Evolutionary conservation across 2,888 invertebrate species (phyloP), one percentile per base, ranked within the genome.

Genomic region (Tetragonula carbonaria): DNA sequence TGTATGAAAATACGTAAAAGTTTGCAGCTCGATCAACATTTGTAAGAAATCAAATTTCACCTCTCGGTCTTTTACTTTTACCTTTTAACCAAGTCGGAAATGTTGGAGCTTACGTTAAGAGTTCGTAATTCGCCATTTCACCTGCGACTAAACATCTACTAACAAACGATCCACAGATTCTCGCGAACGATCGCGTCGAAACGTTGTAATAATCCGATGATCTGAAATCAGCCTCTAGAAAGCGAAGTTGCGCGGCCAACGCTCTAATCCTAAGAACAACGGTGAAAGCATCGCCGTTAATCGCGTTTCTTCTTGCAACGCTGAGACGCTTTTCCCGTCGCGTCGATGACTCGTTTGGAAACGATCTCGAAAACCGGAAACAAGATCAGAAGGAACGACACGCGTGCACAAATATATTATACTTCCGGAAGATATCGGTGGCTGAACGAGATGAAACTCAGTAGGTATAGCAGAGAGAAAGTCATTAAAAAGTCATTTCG

Each of bases 161-260:
- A 55, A 65, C 63, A 51, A 78, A 51, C 51, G 78, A 67, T 66
- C 78, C 63, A 80, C 65, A n/a, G 18, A 59, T 59, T 14, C 14
- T 59, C 57, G 5, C 57, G 5, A n/a, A 59, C 14, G 57, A n/a
- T n/a, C 75, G 57, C 51, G 50, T 65, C 50, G 55, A 51, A 23
- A 53, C 8, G 38, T 8, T 4, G 23, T 45, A 67, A 45, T 45
- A 67, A 45, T 45, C 45, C 55, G 53, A 28, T n/a, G 21, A 66
- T 66, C 38, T 63, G 87, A 88, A 86, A 33, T 33, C 83, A 83
- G 77, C 74, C 62, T 74, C 76, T 90, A 88, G 89, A 89, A 89
- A 89, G 89, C 86, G 86, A 88, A 83, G 79, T 90, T 78, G 80
- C 79, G 59, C 80, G 87, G 80, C 45, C 87, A 79, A 86, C 84